Evolutionary conservation across 1,140 invertebrate genomes (phyloP), one percentile per base, ranked within the genome.

Genomic region (Lasioglossum baleicum): DNA sequence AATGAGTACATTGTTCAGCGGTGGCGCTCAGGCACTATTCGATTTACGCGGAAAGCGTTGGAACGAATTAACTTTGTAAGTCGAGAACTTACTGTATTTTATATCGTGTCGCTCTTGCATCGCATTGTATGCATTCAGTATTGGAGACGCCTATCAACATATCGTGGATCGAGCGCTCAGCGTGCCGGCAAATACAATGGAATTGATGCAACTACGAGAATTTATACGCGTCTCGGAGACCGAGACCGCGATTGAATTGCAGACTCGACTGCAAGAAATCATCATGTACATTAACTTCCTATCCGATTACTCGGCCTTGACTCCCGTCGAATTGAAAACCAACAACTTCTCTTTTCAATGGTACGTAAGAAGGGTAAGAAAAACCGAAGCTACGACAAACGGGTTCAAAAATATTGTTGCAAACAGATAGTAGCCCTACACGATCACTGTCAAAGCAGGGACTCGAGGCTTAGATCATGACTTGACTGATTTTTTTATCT

Each of bases 331-430:
- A 92, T 96, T 98, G 80, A 97, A 97, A 90, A 95, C 96, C 15
- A 98, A 98, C 89, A 97, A 96, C 78, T 96, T 96, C 75, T 95
- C 97, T 0, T 98, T 98, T 88, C 95, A 97, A 87, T 98, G 97
- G 97, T 92, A 77, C 65, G 44, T 44, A 15, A 44, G 58, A 5
- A 5, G 51, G 2, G 48, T 11, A 44, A 51, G 35, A 35, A 5
- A 26, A 26, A 26, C 1, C 26, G 26, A 1, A 26, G 26, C 26
- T 26, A 1, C 26, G 26, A 26, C 26, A 26, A 26, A 26, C 26
- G 26, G 26, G 1, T 26, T 26, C 26, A 26, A 26, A 26, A 26
- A 26, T 26, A 26, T 26, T 26, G 26, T 26, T 26, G 26, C 26
- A 26, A 26, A 26, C 26, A 0, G 26, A 26, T 26, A 26, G 26